Conservation (phyloP, 2,797 vertebrate genomes). For the Phoeniculus purpureus region DNA sequence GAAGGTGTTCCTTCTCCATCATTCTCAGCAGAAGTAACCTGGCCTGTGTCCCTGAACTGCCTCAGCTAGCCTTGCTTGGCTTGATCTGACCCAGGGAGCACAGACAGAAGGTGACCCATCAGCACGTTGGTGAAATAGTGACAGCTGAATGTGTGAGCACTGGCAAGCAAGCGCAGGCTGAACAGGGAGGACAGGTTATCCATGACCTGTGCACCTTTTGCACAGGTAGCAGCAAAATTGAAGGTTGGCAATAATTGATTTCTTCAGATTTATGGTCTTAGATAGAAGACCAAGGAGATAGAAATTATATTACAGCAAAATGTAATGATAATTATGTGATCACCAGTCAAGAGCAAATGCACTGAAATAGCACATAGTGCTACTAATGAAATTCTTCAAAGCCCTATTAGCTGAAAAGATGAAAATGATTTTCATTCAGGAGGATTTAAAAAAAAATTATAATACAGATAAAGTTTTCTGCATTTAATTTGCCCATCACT, state of each 20-base stretch:
- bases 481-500: slow-evolving; percentile 30
- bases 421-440: slow-evolving; percentile 26
- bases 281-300: background rate
- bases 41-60: background rate
- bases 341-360: background rate
- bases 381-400: slow-evolving; percentile 26
- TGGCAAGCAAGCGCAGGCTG: background rate
- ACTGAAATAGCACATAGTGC: background rate
- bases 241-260: background rate
- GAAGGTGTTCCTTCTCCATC: background rate
- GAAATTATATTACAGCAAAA: background rate
- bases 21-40: background rate
- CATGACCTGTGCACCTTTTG: background rate
- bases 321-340: slow-evolving; percentile 16
- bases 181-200: background rate
- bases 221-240: background rate
- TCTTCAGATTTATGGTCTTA: background rate
- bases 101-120: accelerated
- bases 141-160: accelerated
- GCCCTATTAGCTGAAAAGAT: slow-evolving; percentile 32
- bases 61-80: background rate
- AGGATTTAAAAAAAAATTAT: background rate
- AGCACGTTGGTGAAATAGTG: accelerated
- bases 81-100: background rate
- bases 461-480: background rate